Evolutionary conservation across 1,140 invertebrate genomes (phyloP).

Genomic region (Myzus persicae): DNA sequence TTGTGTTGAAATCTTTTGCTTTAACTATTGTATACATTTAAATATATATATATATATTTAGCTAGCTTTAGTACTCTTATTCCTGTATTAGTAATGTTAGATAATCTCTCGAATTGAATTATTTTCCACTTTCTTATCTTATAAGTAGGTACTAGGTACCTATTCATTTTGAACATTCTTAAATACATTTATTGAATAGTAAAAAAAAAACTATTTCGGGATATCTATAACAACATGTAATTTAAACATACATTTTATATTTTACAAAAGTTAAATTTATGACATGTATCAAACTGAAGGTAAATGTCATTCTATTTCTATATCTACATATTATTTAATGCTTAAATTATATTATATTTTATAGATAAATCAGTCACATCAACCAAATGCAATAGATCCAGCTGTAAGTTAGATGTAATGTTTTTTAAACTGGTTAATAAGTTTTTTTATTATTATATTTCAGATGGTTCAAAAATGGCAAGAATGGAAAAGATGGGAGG

Average conservation of each 20-base stretch:
- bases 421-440: not conserved
- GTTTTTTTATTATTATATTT: constrained; percentile 20
- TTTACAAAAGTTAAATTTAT: not conserved
- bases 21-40: not conserved
- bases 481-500: constrained; percentile 84
- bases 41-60: not conserved
- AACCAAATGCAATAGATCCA: constrained; percentile 47
- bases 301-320: not conserved
- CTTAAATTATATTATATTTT: not conserved
- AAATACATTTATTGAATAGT: not conserved
- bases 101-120: not conserved
- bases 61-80: not conserved
- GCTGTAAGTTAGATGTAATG: constrained; percentile 3
- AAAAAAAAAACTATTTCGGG: not conserved
- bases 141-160: not conserved
- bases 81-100: not conserved
- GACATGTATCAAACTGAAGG: not conserved
- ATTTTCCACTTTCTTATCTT: not conserved
- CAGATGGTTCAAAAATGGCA: constrained; percentile 70
- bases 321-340: not conserved
- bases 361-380: constrained; percentile 30
- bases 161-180: no score
- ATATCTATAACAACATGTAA: not conserved
- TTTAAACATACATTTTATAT: not conserved
- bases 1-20: not conserved